Conservation (phyloP, 1,140 invertebrate genomes). For the Notospermus geniculatus region DNA sequence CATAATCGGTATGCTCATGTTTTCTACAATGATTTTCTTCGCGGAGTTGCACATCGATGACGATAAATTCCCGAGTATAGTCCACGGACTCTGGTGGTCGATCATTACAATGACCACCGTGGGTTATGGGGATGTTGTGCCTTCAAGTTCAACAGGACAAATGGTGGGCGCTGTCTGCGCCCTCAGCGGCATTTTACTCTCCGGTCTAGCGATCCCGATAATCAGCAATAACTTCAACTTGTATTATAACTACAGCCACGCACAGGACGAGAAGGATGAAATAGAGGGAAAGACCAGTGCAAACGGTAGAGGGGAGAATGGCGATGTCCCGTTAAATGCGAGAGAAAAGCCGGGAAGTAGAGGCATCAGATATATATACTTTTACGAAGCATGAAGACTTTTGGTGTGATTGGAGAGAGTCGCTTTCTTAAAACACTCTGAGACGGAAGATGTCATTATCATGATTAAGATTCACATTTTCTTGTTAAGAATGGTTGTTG, state of each 20-base stretch:
- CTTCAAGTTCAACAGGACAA: constrained; percentile 19
- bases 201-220: constrained; percentile 26
- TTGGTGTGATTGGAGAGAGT: no score
- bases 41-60: constrained; percentile 8
- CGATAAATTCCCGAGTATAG: background rate
- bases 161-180: constrained; percentile 26
- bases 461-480: no score
- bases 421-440: no score
- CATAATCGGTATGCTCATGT: background rate
- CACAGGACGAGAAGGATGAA: no score
- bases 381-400: no score
- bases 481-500: no score
- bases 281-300: no score
- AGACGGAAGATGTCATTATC: no score
- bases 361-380: no score
- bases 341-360: no score
- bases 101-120: constrained; percentile 31
- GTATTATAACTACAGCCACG: constrained; percentile 28
- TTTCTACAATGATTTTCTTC: background rate
- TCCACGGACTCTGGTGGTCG: constrained; percentile 24
- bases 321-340: no score
- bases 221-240: constrained; percentile 27
- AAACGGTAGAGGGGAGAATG: no score
- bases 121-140: constrained; percentile 28
- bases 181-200: constrained; percentile 24